These are phyloP conservation scores for Anabacerthia variegaticeps DNA, from an alignment of 2,797 vertebrate species.

Conservation along the genomic window DNA sequence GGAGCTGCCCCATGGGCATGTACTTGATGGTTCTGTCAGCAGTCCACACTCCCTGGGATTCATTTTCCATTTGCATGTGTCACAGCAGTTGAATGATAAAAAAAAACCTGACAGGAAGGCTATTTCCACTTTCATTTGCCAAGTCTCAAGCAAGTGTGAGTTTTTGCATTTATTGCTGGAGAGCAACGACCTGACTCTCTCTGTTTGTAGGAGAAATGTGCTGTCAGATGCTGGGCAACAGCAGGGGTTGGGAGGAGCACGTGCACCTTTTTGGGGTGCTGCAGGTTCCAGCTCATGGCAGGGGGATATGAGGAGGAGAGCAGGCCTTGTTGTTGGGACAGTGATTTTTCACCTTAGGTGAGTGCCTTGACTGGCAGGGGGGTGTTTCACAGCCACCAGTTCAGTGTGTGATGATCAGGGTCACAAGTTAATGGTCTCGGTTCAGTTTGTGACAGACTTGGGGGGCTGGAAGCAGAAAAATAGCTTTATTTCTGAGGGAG, in stretches of 20 bases:
- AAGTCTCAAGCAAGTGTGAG: background rate
- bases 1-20: background rate
- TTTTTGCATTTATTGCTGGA: background rate
- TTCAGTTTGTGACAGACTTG: background rate
- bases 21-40: background rate
- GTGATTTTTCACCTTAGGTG: background rate
- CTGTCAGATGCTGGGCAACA: background rate
- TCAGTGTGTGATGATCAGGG: background rate
- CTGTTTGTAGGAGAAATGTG: background rate
- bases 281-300: background rate
- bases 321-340: background rate
- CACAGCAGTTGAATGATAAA: background rate
- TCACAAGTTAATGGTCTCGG: background rate
- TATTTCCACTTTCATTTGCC: conserved; percentile 14
- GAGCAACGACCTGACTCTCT: background rate
- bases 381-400: background rate
- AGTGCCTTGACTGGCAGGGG: background rate
- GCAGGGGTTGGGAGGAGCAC: background rate
- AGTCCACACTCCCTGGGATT: background rate
- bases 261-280: background rate
- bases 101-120: background rate
- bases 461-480: background rate
- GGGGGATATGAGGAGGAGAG: background rate
- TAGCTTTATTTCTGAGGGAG: background rate
- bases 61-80: conserved; percentile 56